Conservation (phyloP, 2,888 invertebrate genomes). For the Pandemis heparana region DNA sequence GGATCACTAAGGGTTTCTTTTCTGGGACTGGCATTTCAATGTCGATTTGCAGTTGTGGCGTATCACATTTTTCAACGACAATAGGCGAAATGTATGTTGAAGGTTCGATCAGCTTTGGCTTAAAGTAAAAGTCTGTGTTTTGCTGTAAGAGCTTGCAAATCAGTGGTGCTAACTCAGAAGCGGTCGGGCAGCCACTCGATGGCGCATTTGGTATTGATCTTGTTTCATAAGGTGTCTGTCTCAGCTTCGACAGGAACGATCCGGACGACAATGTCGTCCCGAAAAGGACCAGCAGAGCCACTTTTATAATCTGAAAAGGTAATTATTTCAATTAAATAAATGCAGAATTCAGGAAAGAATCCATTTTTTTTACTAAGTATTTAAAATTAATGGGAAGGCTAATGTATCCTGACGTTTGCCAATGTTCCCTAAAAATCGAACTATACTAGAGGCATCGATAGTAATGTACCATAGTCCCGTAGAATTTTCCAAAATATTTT, state of each 20-base stretch:
- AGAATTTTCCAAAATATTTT: too few relatives aligned
- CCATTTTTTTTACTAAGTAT: not conserved
- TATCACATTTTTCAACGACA: slow-evolving; percentile 29
- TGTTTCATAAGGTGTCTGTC: not conserved
- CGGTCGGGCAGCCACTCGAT: slow-evolving; percentile 26
- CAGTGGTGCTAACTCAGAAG: slow-evolving; percentile 31
- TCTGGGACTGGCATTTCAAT: slow-evolving; percentile 38
- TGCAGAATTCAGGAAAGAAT: too few relatives aligned
- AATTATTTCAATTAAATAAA: not conserved
- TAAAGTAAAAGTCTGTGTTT: slow-evolving; percentile 16
- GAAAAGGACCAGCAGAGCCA: slow-evolving; percentile 24
- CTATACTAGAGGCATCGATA: too few relatives aligned
- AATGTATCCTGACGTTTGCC: too few relatives aligned
- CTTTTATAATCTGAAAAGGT: slow-evolving; percentile 25
- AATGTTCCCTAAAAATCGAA: too few relatives aligned
- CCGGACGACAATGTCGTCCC: slow-evolving; percentile 27
- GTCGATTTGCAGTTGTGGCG: slow-evolving; percentile 27
- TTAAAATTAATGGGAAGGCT: too few relatives aligned
- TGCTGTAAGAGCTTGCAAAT: slow-evolving; percentile 36
- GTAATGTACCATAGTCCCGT: too few relatives aligned
- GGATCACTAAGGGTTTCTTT: slow-evolving; percentile 39
- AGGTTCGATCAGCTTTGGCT: slow-evolving; percentile 25
- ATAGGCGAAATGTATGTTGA: slow-evolving; percentile 28
- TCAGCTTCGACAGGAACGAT: not conserved
- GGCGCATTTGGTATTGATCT: not conserved